phyloP scores from a whole-genome alignment of 1,140 invertebrate genomes.

The Drosophila lacteicornis region DNA sequence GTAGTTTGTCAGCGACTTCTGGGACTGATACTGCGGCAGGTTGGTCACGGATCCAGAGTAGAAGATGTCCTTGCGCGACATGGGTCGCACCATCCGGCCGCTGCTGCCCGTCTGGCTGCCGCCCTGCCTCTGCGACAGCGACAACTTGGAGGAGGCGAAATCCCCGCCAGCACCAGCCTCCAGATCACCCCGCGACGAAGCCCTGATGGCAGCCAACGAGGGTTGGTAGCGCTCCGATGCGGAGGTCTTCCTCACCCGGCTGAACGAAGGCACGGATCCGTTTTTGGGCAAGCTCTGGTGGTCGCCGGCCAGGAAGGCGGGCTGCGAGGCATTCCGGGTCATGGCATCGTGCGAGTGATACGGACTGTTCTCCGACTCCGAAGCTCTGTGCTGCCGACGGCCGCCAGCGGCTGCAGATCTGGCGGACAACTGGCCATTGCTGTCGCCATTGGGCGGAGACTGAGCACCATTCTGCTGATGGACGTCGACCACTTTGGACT shows the following conservation, averaged over 20 bases:
- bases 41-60: constrained; percentile 97
- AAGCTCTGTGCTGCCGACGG: constrained; percentile 74
- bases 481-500: constrained; percentile 91
- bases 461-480: constrained; percentile 66
- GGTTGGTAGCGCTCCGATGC: constrained; percentile 92
- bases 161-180: constrained; percentile 85
- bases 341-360: constrained; percentile 86
- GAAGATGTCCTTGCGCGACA: constrained; percentile 99
- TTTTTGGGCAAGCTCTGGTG: constrained; percentile 93
- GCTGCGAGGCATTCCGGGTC: constrained; percentile 93
- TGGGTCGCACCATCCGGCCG: constrained; percentile 91
- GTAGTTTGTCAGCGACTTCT: constrained; percentile 95
- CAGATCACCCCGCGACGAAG: constrained; percentile 88
- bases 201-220: constrained; percentile 91
- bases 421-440: constrained; percentile 66
- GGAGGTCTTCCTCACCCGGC: constrained; percentile 92
- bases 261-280: constrained; percentile 94
- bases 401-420: constrained; percentile 34
- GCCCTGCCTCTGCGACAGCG: constrained; percentile 75
- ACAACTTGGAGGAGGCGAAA: constrained; percentile 85
- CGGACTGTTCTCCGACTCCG: constrained; percentile 72
- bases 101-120: constrained; percentile 59
- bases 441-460: constrained; percentile 82
- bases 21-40: constrained; percentile 96
- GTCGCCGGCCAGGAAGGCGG: constrained; percentile 91